Evolutionary conservation across 2,888 invertebrate species (phyloP).

Genomic region (Priocnemis perturbator): DNA sequence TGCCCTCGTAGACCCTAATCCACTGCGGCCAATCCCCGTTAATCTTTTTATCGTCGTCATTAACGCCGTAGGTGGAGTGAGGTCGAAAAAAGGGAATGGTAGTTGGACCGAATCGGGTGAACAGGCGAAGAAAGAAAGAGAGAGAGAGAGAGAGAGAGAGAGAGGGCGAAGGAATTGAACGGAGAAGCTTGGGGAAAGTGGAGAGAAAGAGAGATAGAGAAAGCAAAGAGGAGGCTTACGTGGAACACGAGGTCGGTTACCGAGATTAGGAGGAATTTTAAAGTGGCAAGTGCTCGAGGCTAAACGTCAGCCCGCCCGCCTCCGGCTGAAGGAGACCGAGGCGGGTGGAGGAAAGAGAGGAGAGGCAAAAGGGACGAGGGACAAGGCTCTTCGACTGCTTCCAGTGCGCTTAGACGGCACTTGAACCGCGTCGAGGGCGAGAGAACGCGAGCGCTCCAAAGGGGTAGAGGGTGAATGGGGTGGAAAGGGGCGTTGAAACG

Average conservation of each 20-base stretch:
- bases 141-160: conserved; percentile 2
- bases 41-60: conserved; percentile 65
- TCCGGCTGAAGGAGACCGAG: conserved; percentile 20
- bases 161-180: background rate
- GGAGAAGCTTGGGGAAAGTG: background rate
- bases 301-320: conserved; percentile 47
- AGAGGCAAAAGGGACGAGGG: conserved; percentile 8
- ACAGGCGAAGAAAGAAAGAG: conserved; percentile 5
- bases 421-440: conserved; percentile 44
- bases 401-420: conserved; percentile 55
- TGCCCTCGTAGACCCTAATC: conserved; percentile 40
- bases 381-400: conserved; percentile 41
- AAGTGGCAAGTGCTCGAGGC: conserved; percentile 58
- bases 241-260: conserved; percentile 54
- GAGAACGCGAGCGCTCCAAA: conserved; percentile 18
- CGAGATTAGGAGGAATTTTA: conserved; percentile 64
- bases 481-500: conserved; percentile 26
- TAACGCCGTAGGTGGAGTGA: conserved; percentile 40
- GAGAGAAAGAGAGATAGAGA: background rate
- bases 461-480: conserved; percentile 18
- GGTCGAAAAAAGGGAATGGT: conserved; percentile 2
- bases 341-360: conserved; percentile 24
- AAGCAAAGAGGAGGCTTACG: conserved; percentile 45
- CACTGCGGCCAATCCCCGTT: conserved; percentile 53
- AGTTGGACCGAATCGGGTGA: background rate